A percentile compares a stretch with the other conserved stretches of the same genome.
Evolutionary conservation across 30 jellyfish, hydroid and myxozoan genomes (phyloP).

Genomic region (Chrysaora quinquecirrha): DNA sequence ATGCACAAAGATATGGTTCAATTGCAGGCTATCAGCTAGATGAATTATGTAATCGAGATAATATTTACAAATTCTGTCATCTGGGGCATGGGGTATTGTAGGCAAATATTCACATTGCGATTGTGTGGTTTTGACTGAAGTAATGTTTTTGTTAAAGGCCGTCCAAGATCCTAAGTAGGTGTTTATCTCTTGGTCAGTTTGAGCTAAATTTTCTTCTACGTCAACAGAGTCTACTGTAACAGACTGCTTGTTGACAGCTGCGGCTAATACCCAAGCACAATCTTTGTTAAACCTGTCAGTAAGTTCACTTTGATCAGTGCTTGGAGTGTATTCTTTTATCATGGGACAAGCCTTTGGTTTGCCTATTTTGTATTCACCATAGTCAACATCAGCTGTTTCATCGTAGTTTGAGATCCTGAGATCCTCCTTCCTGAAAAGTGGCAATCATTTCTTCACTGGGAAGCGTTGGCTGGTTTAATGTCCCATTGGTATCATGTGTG

Average conservation of each 20-base stretch:
- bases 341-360: slow-evolving; percentile 36
- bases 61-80: slow-evolving; percentile 11
- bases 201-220: slow-evolving; percentile 3
- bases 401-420: slow-evolving; percentile 6
- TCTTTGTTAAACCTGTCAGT: slow-evolving; percentile 7
- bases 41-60: slow-evolving; percentile 17
- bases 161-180: slow-evolving; percentile 12
- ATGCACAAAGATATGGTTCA: slow-evolving; percentile 28
- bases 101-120: slow-evolving; percentile 22
- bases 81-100: slow-evolving; percentile 31
- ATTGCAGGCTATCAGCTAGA: slow-evolving; percentile 10
- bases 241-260: slow-evolving; percentile 18
- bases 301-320: slow-evolving; percentile 25
- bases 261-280: slow-evolving; percentile 23
- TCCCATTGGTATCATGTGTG: slow-evolving; percentile 21
- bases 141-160: slow-evolving; percentile 17
- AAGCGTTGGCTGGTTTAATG: slow-evolving; percentile 16
- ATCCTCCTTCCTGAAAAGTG: slow-evolving; percentile 10
- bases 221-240: background rate
- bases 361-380: slow-evolving; percentile 24
- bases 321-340: slow-evolving; percentile 18
- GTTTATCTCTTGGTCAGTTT: slow-evolving; percentile 22
- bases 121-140: slow-evolving; percentile 11
- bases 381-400: slow-evolving; percentile 14
- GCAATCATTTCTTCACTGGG: slow-evolving; percentile 11